A percentile compares a stretch with the other conserved stretches of the same genome.
These are phyloP conservation scores for Pasiphila rectangulata DNA, from an alignment of 2,888 invertebrate genomes.

Conservation along the genomic window DNA sequence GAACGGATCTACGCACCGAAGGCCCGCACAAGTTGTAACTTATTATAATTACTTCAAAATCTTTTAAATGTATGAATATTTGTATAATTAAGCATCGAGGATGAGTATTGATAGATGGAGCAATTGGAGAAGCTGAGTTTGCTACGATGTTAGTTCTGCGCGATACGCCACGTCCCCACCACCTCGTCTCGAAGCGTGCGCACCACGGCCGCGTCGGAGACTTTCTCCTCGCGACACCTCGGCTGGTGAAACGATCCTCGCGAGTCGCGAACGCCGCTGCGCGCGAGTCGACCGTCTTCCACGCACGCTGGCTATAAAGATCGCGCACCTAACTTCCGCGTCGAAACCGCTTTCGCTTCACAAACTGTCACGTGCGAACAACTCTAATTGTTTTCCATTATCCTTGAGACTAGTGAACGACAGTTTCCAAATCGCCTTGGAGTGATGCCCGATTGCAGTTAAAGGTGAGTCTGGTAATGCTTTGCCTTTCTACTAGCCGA, in stretches of 20 bases:
- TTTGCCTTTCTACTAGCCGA: conserved; percentile 59
- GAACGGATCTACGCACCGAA: conserved; percentile 15
- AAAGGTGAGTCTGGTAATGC: conserved; percentile 58
- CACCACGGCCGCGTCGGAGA: conserved; percentile 75
- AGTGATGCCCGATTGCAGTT: conserved; percentile 60
- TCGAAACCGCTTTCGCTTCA: conserved; percentile 68
- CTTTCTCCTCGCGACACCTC: conserved; percentile 80
- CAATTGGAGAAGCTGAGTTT: conserved; percentile 48
- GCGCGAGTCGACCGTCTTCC: conserved; percentile 67
- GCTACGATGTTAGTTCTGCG: conserved; percentile 57
- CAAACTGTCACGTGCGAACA: conserved; percentile 63
- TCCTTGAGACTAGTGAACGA: conserved; percentile 40
- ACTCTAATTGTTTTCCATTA: conserved; percentile 53
- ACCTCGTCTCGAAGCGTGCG: conserved; percentile 61
- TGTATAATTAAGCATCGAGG: conserved; percentile 16
- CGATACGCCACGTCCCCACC: conserved; percentile 69
- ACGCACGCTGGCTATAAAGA: conserved; percentile 41
- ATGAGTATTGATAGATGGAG: conserved; percentile 21
- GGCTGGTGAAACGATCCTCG: conserved; percentile 62
- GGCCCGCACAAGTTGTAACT: conserved; percentile 11
- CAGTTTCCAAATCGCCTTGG: conserved; percentile 38
- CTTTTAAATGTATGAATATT: conserved; percentile 25
- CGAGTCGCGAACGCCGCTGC: conserved; percentile 67
- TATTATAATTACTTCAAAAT: conserved; percentile 16
- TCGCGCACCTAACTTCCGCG: conserved; percentile 59